Evolutionary conservation across 2,113 vertebrate genomes (phyloP), one percentile per base, ranked within the genome.

Genomic region (Pao palembangensis): DNA sequence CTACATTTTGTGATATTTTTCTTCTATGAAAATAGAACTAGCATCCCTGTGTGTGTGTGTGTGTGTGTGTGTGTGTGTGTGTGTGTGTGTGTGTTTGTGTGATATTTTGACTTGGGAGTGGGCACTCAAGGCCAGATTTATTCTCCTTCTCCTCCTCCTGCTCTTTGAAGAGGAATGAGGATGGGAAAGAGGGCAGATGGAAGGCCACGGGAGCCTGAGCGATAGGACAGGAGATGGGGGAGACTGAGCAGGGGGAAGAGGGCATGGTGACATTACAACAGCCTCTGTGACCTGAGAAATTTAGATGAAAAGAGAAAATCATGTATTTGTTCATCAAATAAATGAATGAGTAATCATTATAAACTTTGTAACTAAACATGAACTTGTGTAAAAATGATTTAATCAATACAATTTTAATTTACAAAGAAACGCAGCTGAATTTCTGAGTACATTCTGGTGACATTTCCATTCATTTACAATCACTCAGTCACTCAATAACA

Each of bases 61-160:
- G 55, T 8, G 44, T 57, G 69, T 34, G 61, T 31, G 51, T 52
- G 51, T 47, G 66, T 50, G 67, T 38, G 61, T 21, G 58, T 49
- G 61, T 59, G 64, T 15, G 71, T 23, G 55, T 56, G 58, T 19
- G 43, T 6, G 46, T 21, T 20, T 57, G 78, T 80, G 79, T 60
- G 48, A 70, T 81, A 73, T 82, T 85, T 69, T 85, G 87, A 76
- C 84, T 85, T 81, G 67, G 50, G 71, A 87, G 76, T 88, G 88
- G 90, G 44, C 55, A 61, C 28, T 48, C 15, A 55, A 71, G 66
- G 53, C 59, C 78, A 61, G 50, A 50, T 28, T 41, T 41, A 15
- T 55, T 63, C 68, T 74, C 58, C 66, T 65, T 63, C 67, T 34
- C 52, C 68, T 63, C 59, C 75, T 64, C 54, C 55, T 55, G 50